These are phyloP conservation scores for Drosophila pseudotalamancana DNA, from an alignment of 2,888 invertebrate species.

Conservation along the genomic window DNA sequence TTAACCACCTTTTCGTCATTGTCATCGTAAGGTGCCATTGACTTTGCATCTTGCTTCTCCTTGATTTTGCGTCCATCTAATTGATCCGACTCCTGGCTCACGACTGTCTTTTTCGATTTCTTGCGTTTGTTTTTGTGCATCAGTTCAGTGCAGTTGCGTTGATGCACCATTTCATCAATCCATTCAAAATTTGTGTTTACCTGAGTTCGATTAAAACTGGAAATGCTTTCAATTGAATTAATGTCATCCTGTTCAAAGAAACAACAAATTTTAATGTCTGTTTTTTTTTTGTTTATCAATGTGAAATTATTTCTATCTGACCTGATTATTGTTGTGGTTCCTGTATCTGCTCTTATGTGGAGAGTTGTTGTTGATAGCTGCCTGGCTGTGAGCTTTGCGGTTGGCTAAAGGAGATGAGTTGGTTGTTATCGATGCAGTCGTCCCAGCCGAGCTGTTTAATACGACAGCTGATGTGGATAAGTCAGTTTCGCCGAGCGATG, in stretches of 20 bases:
- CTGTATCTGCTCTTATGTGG: conserved; percentile 63
- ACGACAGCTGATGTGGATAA: conserved; percentile 45
- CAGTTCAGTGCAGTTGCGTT: conserved; percentile 63
- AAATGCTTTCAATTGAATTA: conserved; percentile 82
- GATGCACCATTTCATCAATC: conserved; percentile 66
- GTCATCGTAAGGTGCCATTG: conserved; percentile 52
- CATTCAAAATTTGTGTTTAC: conserved; percentile 68
- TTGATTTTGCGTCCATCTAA: conserved; percentile 66
- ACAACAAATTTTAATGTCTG: not conserved
- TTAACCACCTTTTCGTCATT: conserved; percentile 82
- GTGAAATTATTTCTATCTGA: conserved; percentile 11
- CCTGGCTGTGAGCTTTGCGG: conserved; percentile 38
- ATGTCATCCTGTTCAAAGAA: conserved; percentile 74
- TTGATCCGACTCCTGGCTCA: conserved; percentile 65
- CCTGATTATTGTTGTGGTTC: conserved; percentile 80
- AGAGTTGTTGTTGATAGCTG: conserved; percentile 20
- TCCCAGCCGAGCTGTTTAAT: conserved; percentile 71
- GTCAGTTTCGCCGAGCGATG: conserved; percentile 53
- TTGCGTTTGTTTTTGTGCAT: conserved; percentile 74
- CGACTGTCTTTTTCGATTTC: conserved; percentile 70
- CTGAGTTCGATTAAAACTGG: conserved; percentile 49
- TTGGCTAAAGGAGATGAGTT: conserved; percentile 55
- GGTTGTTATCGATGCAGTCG: conserved; percentile 71
- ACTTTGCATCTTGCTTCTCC: conserved; percentile 44
- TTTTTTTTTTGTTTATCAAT: not conserved